Evolutionary conservation across 1,140 invertebrate species (phyloP).

Genomic region (Rhynchophorus ferrugineus): DNA sequence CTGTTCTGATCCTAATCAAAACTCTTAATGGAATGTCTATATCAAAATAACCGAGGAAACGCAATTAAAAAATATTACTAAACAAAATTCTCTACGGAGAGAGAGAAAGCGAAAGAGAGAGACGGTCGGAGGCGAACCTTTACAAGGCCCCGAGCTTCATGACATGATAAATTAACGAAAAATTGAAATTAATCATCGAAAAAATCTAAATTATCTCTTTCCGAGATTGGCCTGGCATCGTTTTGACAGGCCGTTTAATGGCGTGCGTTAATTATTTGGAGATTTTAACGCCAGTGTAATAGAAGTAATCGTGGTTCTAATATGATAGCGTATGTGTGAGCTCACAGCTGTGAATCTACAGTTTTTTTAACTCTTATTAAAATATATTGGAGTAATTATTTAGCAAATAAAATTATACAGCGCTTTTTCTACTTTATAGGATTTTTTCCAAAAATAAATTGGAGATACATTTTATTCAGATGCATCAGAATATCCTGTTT

Average conservation of each 20-base stretch:
- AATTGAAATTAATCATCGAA: not conserved
- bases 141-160: constrained; percentile 8
- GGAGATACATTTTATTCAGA: no score
- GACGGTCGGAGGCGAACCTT: not conserved
- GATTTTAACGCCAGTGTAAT: not conserved
- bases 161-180: constrained; percentile 14
- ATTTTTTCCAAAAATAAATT: no score
- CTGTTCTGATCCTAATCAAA: no score
- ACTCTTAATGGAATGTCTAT: not conserved
- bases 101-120: not conserved
- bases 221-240: not conserved
- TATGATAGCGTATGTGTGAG: no score
- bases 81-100: not conserved
- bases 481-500: no score
- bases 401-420: no score
- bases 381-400: no score
- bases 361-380: no score
- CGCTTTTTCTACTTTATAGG: no score
- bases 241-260: constrained; percentile 6
- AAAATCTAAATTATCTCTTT: constrained; percentile 2
- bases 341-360: no score
- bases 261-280: constrained; percentile 6
- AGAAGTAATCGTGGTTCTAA: no score
- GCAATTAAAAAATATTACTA: not conserved
- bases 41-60: not conserved